Evolutionary conservation across 2,113 vertebrate species (phyloP).

Genomic region (Heteronetta atricapilla): DNA sequence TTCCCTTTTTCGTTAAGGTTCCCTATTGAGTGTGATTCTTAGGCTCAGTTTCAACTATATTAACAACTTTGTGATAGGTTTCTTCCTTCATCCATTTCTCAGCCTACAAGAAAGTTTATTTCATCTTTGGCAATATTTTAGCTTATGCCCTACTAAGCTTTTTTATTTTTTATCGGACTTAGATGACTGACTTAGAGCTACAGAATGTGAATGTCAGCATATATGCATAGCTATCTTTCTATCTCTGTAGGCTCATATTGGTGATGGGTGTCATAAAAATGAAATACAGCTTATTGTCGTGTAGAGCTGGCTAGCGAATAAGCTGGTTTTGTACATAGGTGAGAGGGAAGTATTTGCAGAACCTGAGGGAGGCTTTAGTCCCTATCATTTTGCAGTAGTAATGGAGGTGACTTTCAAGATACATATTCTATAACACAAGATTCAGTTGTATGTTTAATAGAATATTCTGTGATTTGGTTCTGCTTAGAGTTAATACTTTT

Average conservation of each 20-base stretch:
- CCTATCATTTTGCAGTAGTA: neutral
- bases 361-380: neutral
- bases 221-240: neutral
- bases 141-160: neutral
- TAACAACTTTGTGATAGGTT: slow-evolving; percentile 9
- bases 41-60: slow-evolving; percentile 34
- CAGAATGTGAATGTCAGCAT: neutral
- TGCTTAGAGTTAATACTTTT: neutral
- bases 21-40: slow-evolving; percentile 38
- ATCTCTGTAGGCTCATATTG: neutral
- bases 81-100: slow-evolving; percentile 22
- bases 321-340: neutral
- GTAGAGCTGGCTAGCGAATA: neutral
- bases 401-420: neutral
- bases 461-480: neutral
- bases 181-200: neutral
- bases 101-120: neutral
- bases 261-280: slow-evolving; percentile 27
- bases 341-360: neutral
- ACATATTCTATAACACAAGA: neutral
- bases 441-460: neutral
- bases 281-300: neutral
- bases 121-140: slow-evolving; percentile 11
- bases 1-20: slow-evolving; percentile 45
- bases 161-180: neutral